phyloP scores from a whole-genome alignment of 2,113 vertebrate species.

The Chloropsis cyanopogon region DNA sequence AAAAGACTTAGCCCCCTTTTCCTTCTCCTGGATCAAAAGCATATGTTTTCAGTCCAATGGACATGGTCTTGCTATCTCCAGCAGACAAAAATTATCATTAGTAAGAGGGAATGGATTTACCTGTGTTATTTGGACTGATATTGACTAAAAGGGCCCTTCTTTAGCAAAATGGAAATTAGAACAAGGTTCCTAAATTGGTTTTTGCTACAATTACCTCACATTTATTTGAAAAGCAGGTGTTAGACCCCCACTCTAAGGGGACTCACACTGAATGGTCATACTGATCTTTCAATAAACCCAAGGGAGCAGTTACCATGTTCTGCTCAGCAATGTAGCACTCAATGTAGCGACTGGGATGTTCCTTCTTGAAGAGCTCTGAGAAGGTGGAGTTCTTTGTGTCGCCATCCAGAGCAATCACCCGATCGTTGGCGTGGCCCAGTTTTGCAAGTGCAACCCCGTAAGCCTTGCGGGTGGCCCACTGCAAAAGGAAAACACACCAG shows the following conservation, averaged over 20 bases:
- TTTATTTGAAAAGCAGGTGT: background rate
- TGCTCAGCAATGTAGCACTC: conserved; percentile 96
- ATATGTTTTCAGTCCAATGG: background rate
- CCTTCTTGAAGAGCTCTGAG: conserved; percentile 92
- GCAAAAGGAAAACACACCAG: background rate
- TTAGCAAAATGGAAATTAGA: background rate
- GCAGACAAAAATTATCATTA: background rate
- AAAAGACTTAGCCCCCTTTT: background rate
- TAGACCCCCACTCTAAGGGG: background rate
- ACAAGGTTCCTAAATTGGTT: background rate
- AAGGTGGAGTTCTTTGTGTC: conserved; percentile 96
- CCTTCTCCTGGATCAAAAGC: background rate
- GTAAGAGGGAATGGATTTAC: background rate
- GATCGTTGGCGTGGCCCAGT: conserved; percentile 85
- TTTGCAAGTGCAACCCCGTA: conserved; percentile 89
- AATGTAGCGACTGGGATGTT: conserved; percentile 88
- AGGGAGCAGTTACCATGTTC: conserved; percentile 84
- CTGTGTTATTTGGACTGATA: background rate
- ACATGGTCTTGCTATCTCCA: background rate
- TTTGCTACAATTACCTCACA: background rate
- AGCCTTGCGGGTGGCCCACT: conserved; percentile 92
- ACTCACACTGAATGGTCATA: background rate
- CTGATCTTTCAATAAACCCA: background rate
- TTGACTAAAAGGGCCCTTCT: background rate
- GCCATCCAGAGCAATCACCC: conserved; percentile 87